A percentile compares a stretch with the other conserved stretches of the same genome.
Evolutionary conservation across 2,797 vertebrate species (phyloP).

Genomic region (Arrhamphus sclerolepis): DNA sequence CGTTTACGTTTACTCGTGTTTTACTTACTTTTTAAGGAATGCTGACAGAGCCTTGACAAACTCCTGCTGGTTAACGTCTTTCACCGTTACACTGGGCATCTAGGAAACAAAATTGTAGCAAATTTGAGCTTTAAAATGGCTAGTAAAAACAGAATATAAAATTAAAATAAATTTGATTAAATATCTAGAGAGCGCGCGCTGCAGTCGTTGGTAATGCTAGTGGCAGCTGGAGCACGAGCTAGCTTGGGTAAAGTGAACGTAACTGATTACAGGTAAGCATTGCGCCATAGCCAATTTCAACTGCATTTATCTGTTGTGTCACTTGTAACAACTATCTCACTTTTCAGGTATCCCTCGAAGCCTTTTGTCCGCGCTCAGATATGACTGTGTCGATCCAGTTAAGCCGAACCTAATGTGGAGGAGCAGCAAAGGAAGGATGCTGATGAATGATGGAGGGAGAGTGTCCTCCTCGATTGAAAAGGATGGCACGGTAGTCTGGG

Average conservation of each 20-base stretch:
- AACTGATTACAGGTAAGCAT: background rate
- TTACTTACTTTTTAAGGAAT: slow-evolving; percentile 88
- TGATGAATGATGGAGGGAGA: slow-evolving; percentile 35
- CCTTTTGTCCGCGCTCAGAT: background rate
- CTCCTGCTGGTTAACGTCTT: slow-evolving; percentile 93
- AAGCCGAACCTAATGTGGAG: slow-evolving; percentile 41
- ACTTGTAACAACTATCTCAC: background rate
- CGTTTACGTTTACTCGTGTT: background rate
- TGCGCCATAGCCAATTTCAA: background rate
- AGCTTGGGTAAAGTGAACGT: slow-evolving; percentile 17
- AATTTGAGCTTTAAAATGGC: slow-evolving; percentile 25
- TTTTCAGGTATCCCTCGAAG: slow-evolving; percentile 15
- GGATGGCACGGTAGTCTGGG: slow-evolving; percentile 38
- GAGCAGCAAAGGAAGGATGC: slow-evolving; percentile 39
- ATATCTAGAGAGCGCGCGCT: background rate
- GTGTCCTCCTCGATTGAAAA: slow-evolving; percentile 43
- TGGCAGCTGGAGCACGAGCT: slow-evolving; percentile 22
- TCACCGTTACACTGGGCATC: slow-evolving; percentile 89
- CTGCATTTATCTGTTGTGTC: background rate
- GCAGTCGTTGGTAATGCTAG: slow-evolving; percentile 21
- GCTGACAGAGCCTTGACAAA: slow-evolving; percentile 88
- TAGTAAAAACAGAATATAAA: no score
- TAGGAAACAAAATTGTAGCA: slow-evolving; percentile 34
- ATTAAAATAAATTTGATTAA: no score
- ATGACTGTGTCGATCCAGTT: slow-evolving; percentile 16